Evolutionary conservation across 1,140 invertebrate genomes (phyloP), one percentile per base, ranked within the genome.

Genomic region (Sminthurides bifidus): DNA sequence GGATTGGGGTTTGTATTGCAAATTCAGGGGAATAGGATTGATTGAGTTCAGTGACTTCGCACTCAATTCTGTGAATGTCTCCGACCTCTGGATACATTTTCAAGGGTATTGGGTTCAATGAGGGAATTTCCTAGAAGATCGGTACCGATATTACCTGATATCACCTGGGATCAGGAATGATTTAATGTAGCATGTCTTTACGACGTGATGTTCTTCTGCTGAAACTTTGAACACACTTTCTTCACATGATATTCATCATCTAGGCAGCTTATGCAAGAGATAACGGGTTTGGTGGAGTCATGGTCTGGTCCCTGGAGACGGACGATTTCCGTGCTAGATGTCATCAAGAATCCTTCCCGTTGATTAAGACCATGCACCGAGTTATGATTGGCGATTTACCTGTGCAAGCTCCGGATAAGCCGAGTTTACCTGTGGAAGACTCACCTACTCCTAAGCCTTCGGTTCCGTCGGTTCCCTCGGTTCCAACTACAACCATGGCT

Each of bases 221-320:
- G n/a, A n/a, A n/a, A n/a, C n/a, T n/a, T n/a, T n/a, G n/a, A n/a
- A n/a, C n/a, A n/a, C n/a, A n/a, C n/a, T n/a, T n/a, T n/a, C n/a
- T n/a, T n/a, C n/a, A n/a, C n/a, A n/a, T n/a, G n/a, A 72, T 73
- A 48, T 29, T 76, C 75, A 35, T 68, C 69, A 33, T 65, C 73
- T 24, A 69, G 63, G 50, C 60, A 14, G 15, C 52, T n/a, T 66
- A 46, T 35, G 58, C 55, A 8, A 49, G 35, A 31, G 52, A 62
- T 17, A 48, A 59, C 55, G 73, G 64, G 26, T 54, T 77, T 54
- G 78, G 70, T 2, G 79, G 78, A 24, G 71, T 72, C 0, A 81
- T 81, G 79, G 67, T 79, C 12, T 81, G 79, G 79, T 76, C 75
- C 2, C 64, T 81, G 0, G 79, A 81, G 58, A 77, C 77, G 17